Percentiles rank a stretch among this genome's conserved stretches.
Conservation (phyloP, 2,888 invertebrate species). For the Acronicta alni region DNA sequence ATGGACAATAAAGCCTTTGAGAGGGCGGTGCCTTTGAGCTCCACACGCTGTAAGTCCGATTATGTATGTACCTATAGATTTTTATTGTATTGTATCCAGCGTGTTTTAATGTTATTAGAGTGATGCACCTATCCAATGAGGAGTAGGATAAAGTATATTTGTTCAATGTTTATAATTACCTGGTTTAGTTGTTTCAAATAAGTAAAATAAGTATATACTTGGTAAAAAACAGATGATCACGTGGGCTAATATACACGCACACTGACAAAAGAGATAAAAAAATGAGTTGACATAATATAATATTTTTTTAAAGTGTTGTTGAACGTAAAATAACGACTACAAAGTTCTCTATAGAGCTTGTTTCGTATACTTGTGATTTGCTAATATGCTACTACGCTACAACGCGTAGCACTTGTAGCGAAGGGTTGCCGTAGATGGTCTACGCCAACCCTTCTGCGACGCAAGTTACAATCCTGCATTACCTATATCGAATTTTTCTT, state of each 20-base stretch:
- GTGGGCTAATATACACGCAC: no score
- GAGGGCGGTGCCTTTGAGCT: conserved; percentile 78
- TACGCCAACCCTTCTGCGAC: background rate
- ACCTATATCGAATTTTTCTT: no score
- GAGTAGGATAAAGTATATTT: no score
- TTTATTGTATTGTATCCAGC: conserved; percentile 51
- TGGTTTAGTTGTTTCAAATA: no score
- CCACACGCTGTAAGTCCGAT: conserved; percentile 67
- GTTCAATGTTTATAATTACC: no score
- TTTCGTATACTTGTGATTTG: background rate
- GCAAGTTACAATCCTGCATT: no score
- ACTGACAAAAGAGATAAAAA: no score
- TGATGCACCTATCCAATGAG: background rate
- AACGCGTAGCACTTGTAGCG: conserved; percentile 33
- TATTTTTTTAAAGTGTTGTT: no score
- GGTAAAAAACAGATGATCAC: no score
- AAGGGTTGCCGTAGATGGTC: background rate
- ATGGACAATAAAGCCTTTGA: conserved; percentile 80
- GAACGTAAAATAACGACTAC: background rate
- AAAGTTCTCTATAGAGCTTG: background rate
- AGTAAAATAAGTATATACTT: no score
- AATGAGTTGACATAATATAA: no score
- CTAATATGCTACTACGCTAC: conserved; percentile 20
- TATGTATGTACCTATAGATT: conserved; percentile 65
- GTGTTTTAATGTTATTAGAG: background rate